Base-by-base conservation (phyloP, 2,888 invertebrate species). In the Pterostichus madidus region DNA sequence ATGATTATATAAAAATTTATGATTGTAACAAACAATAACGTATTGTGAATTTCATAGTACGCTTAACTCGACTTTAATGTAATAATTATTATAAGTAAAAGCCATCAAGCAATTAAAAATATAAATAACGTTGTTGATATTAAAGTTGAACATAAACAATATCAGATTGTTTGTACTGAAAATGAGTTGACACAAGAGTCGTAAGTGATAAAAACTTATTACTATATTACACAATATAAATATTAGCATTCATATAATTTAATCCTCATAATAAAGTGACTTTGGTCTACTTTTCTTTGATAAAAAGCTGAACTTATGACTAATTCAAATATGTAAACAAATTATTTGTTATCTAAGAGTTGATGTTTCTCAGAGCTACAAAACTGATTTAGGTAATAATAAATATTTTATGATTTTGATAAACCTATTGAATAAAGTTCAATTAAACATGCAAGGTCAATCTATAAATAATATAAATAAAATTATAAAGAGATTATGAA, bases 281-380 rank as follows among this genome's bases (percentile, higher is more conserved):
- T 71, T 71, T 71, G 68, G 44, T 39, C 68, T 44, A 39, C 17
- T 15, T 71, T 35, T 64, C 44, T 11, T 10, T 44, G 44, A 44
- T 71, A 71, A 71, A 17, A 71, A 71, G 44, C 44, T 64, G 64
- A 64, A 64, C 64, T 71, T 71, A 44, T 71, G 46, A 71, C 68
- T 44, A 39, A 71, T 68, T 15, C 17, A 35, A 64, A 44, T 71
- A 32, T 64, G 64, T 64, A 35, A 64, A 64, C 64, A 64, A 49
- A 49, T 49, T 13, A 64, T 32, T 59, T 35, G 3, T 71, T 71
- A 71, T 71, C 68, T 71, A 10, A 44, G 39, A 71, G 6, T 64
- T 64, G 61, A 35, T n/a, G 64, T 64, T 49, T 5, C 5, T 64
- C 32, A 44, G 7, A 75, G 24, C 13, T 49, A 49, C n/a, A 17